Base-by-base conservation (phyloP, 2,113 vertebrate genomes). In the Empidonax traillii region DNA sequence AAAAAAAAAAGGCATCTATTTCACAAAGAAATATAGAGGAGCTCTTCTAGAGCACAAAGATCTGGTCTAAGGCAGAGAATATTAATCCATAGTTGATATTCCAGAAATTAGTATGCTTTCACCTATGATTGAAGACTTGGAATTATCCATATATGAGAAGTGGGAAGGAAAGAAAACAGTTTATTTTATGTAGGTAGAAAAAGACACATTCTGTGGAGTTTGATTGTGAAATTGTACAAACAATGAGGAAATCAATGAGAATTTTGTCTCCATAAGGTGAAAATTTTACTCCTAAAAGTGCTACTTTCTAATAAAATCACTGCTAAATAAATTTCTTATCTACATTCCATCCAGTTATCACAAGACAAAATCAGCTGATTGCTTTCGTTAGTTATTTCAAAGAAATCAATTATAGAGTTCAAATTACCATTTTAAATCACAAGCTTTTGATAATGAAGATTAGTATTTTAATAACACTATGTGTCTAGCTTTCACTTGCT, bases 351-450 rank as follows among this genome's bases (percentile, higher is more conserved):
- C 83, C 63, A 73, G 37, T 93, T 94, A 77, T 76, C 59, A 39
- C n/a, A 39, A 24, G 41, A 61, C 8, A 85, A 79, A 93, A 90
- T 83, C 82, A 92, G 19, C 10, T 4, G 1, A 39, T 51, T 76
- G n/a, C 11, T 63, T 71, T 87, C 80, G 39, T 81, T 75, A 75
- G 25, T 53, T 69, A 66, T 77, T 90, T 92, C 58, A 74, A 63
- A 59, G 4, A 73, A 68, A 88, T 88, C 4, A 3, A 12, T 93
- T 85, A 52, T 56, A 76, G 35, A 51, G 18, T 69, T 88, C 41
- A 80, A 93, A 90, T 94, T 77, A 53, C 31, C 28, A 28, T 89
- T 93, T 91, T 72, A 82, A 87, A 46, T 79, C 71, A 85, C 77
- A 88, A 83, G 44, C 15, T 58, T 93, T 79, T 90, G 51, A 69